Conservation (phyloP, 2,797 vertebrate species). For the Epinephelus malabaricus region DNA sequence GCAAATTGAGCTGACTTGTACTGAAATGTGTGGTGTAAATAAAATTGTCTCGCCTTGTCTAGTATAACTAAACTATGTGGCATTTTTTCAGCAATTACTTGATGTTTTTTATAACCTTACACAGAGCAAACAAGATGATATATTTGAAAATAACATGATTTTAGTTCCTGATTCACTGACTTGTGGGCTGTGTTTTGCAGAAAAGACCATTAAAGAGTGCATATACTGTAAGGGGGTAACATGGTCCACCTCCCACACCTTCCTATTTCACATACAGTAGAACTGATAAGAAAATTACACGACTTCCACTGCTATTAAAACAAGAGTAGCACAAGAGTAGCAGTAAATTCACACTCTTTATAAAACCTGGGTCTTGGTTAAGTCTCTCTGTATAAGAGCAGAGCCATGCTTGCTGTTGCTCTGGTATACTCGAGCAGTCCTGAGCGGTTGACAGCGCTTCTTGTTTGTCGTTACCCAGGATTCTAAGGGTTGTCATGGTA, state of each 20-base stretch:
- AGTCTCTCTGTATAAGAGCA: constrained; percentile 21
- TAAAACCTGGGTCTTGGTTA: neutral
- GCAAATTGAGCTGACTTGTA: neutral
- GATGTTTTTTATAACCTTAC: neutral
- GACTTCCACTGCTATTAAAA: neutral
- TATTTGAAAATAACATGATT: constrained; percentile 5
- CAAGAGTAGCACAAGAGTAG: neutral
- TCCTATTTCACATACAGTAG: neutral
- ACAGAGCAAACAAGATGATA: neutral
- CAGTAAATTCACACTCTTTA: neutral
- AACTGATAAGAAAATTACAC: neutral
- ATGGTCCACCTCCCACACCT: neutral
- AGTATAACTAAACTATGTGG: neutral
- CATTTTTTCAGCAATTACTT: neutral
- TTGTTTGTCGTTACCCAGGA: constrained; percentile 69
- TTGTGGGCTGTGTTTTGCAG: constrained; percentile 7
- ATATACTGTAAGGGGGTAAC: neutral
- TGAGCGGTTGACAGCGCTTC: constrained; percentile 42
- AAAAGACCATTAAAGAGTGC: neutral
- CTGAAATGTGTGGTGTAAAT: neutral
- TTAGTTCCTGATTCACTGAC: neutral
- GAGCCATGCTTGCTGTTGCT: constrained; percentile 18
- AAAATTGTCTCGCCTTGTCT: neutral
- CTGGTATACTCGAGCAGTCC: constrained; percentile 36
- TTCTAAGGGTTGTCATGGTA: constrained; percentile 74